phyloP scores from a whole-genome alignment of 1,140 invertebrate genomes.

The Brevipalpus yothersi region DNA sequence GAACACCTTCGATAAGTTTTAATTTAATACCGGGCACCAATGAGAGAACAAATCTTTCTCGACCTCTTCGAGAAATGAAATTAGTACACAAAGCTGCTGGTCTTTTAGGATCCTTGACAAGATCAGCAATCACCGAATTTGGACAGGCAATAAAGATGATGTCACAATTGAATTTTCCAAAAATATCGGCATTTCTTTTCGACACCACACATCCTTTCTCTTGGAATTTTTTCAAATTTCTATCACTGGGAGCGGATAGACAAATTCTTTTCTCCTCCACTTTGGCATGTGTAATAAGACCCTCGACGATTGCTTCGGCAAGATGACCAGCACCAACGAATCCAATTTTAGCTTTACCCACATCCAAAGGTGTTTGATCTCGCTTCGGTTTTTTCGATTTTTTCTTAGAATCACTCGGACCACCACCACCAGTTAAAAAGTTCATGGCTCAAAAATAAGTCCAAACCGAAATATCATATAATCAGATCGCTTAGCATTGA shows the following conservation, averaged over 20 bases:
- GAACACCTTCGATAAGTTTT: constrained; percentile 1
- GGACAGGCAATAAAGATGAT: constrained; percentile 7
- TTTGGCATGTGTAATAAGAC: constrained; percentile 5
- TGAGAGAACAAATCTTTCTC: constrained; percentile 7
- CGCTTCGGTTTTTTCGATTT: not conserved
- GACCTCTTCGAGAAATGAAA: constrained; percentile 4
- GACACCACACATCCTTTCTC: not conserved
- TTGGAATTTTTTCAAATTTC: constrained; percentile 4
- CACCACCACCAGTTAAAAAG: not conserved
- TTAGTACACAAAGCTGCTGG: constrained; percentile 3
- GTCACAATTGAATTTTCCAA: constrained; percentile 6
- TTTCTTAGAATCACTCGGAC: not conserved
- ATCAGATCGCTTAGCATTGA: no score
- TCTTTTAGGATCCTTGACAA: constrained; percentile 4
- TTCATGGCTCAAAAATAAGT: no score
- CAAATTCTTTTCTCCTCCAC: constrained; percentile 7
- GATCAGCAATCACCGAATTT: constrained; percentile 1
- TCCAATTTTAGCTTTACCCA: constrained; percentile 6
- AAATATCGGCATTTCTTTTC: constrained; percentile 8
- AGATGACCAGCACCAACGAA: constrained; percentile 11
- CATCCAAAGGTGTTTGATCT: not conserved
- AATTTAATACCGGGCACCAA: constrained; percentile 6
- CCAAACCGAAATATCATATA: no score
- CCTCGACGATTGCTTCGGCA: constrained; percentile 5
- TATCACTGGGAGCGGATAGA: constrained; percentile 3